Percentiles rank a stretch among this genome's conserved stretches.
These are phyloP conservation scores for Lateolabrax maculatus DNA, from an alignment of 2,797 vertebrate species.

Conservation along the genomic window DNA sequence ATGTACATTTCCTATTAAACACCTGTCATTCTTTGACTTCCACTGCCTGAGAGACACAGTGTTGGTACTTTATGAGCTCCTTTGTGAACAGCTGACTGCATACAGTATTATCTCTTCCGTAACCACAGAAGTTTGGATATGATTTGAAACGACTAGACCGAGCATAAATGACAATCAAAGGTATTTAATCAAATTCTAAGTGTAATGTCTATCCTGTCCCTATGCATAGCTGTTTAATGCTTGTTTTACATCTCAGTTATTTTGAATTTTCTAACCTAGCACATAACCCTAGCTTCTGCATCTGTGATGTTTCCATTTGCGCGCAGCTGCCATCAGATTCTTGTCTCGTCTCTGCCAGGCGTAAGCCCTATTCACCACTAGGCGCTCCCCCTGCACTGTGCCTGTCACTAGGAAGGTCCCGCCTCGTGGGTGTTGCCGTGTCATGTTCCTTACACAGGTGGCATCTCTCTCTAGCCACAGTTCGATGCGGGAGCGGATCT, in stretches of 20 bases:
- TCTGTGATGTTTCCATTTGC: conserved; percentile 88
- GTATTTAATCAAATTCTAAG: conserved; percentile 19
- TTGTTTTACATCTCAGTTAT: conserved; percentile 17
- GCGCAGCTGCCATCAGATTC: conserved; percentile 84
- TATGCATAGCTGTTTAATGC: conserved; percentile 16
- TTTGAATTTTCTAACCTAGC: background rate
- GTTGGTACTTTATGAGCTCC: conserved; percentile 13
- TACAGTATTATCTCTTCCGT: conserved; percentile 16
- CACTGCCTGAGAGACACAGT: conserved; percentile 10
- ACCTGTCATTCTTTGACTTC: conserved; percentile 26
- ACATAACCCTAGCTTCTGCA: conserved; percentile 78
- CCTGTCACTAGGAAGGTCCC: conserved; percentile 88
- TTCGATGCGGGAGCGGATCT: conserved; percentile 84
- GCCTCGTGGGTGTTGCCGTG: conserved; percentile 78
- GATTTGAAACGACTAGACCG: conserved; percentile 5
- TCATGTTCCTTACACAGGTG: conserved; percentile 90
- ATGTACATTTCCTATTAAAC: conserved; percentile 67
- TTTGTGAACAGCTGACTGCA: conserved; percentile 10
- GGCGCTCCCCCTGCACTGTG: conserved; percentile 84
- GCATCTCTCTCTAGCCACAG: conserved; percentile 90
- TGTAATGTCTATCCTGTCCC: background rate
- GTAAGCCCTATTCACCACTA: conserved; percentile 88
- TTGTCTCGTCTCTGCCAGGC: conserved; percentile 88
- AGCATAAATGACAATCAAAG: conserved; percentile 31
- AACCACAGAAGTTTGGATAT: conserved; percentile 16